Evolutionary conservation across 2,888 invertebrate genomes (phyloP).

Genomic region (Trichogramma dendrolimi): DNA sequence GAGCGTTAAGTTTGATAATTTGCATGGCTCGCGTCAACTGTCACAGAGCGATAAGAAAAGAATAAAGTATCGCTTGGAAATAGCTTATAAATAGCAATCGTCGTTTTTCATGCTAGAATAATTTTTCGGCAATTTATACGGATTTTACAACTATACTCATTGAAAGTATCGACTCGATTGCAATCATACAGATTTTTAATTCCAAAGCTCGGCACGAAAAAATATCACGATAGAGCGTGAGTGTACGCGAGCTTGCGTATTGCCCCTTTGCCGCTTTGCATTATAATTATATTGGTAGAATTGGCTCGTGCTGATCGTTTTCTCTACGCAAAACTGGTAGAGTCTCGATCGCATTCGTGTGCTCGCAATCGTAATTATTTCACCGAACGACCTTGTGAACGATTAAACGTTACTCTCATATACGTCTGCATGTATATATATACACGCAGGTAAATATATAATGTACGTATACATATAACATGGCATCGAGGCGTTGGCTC

Average conservation of each 20-base stretch:
- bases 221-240: background rate
- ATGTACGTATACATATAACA: no score
- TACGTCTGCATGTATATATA: no score
- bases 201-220: background rate
- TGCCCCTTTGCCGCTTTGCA: background rate
- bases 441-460: no score
- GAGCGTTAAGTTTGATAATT: no score
- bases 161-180: background rate
- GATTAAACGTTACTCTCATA: slow-evolving; percentile 6
- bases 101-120: no score
- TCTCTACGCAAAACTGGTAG: slow-evolving; percentile 13
- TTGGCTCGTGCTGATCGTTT: background rate
- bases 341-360: background rate
- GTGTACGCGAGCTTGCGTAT: background rate
- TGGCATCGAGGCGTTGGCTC: no score
- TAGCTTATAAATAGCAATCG: no score
- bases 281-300: slow-evolving; percentile 6
- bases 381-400: slow-evolving; percentile 10
- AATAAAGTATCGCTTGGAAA: no score
- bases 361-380: slow-evolving; percentile 11
- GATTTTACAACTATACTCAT: slow-evolving; percentile 1
- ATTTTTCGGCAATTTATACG: no score
- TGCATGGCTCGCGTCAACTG: no score
- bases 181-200: slow-evolving; percentile 6
- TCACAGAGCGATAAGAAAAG: no score